Percentiles rank a stretch among this genome's conserved stretches.
These are phyloP conservation scores for Mylabris sibirica DNA, from an alignment of 2,888 invertebrate species.

Conservation along the genomic window DNA sequence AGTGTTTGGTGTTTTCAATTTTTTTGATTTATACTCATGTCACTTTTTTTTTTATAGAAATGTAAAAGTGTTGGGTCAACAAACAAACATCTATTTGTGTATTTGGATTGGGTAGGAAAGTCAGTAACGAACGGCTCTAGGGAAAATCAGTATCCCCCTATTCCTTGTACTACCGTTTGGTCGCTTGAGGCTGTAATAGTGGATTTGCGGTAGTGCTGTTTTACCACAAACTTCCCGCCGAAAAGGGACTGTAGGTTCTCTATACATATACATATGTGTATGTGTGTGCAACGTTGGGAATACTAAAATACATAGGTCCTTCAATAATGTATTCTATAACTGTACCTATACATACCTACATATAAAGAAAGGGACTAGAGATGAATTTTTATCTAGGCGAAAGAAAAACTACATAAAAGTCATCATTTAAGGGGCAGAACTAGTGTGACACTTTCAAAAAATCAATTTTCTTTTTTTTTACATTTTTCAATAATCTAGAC, in stretches of 20 bases:
- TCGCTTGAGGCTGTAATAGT: not conserved
- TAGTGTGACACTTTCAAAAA: no score
- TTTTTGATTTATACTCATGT: no score
- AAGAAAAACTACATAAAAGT: not conserved
- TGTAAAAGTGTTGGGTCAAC: not conserved
- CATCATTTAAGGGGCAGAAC: no score
- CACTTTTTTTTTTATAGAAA: constrained; percentile 9
- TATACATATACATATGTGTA: no score
- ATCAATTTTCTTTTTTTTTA: no score
- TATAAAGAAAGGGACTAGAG: not conserved
- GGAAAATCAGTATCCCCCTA: not conserved
- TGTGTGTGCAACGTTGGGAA: not conserved
- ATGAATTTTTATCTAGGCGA: not conserved
- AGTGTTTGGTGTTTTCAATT: no score
- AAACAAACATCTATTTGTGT: not conserved
- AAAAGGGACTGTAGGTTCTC: not conserved
- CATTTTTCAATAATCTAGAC: no score
- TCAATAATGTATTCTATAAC: not conserved
- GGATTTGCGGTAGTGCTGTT: not conserved
- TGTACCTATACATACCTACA: no score
- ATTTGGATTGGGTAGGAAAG: not conserved
- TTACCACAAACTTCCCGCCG: not conserved
- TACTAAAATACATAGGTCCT: not conserved
- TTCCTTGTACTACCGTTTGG: not conserved
- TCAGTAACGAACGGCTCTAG: not conserved